These are phyloP conservation scores for Lepilemur ruficaudatus DNA, from an alignment of 2,797 vertebrate genomes.

Conservation along the genomic window DNA sequence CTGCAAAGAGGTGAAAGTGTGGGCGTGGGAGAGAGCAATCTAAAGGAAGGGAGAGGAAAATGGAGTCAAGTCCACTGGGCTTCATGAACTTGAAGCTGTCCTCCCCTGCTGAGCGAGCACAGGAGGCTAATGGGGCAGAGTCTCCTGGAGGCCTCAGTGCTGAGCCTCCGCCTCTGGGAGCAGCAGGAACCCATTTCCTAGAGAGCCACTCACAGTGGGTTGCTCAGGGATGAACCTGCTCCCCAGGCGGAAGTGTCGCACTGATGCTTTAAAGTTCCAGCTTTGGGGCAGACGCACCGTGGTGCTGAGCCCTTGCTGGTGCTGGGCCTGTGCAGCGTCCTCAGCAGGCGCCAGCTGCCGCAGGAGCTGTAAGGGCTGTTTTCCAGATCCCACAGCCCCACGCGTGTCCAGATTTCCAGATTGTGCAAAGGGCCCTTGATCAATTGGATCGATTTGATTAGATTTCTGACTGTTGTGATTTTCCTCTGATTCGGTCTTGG, in stretches of 20 bases:
- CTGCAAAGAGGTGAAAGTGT: neutral
- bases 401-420: fast-evolving
- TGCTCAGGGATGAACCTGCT: too few relatives aligned
- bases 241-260: too few relatives aligned
- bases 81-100: neutral
- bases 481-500: neutral
- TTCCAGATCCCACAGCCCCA: neutral
- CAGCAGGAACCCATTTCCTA: neutral
- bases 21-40: neutral
- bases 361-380: too few relatives aligned
- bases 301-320: neutral
- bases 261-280: too few relatives aligned
- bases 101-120: neutral
- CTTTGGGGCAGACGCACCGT: too few relatives aligned
- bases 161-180: neutral
- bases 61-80: too few relatives aligned
- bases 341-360: too few relatives aligned
- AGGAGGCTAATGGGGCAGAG: neutral
- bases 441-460: neutral
- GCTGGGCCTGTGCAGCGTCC: neutral
- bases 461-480: neutral
- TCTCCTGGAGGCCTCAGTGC: neutral
- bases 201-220: neutral
- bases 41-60: neutral
- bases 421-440: neutral